Conservation (phyloP, 1,140 invertebrate genomes). For the Micrasema minimum region DNA sequence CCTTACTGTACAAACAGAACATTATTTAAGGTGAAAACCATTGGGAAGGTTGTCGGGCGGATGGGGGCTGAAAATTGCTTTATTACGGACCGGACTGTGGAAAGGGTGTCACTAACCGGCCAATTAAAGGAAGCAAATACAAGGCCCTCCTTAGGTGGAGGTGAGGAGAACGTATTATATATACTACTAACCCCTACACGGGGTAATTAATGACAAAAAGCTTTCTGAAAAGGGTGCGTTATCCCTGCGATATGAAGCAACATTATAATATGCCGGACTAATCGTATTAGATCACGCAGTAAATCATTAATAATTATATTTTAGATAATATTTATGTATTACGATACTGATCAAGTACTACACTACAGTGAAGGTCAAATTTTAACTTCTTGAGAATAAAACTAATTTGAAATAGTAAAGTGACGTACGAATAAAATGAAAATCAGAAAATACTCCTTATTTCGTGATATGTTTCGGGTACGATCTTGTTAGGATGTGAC, state of each 20-base stretch:
- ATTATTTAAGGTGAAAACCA: conserved; percentile 13
- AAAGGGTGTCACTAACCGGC: conserved; percentile 22
- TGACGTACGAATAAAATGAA: conserved; percentile 7
- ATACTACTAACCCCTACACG: background rate
- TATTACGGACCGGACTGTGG: conserved; percentile 14
- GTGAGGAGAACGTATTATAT: background rate
- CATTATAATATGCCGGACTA: background rate
- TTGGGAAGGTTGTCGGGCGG: background rate
- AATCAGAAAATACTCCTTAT: conserved; percentile 7
- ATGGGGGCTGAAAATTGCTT: conserved; percentile 1
- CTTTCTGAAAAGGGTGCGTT: conserved; percentile 8
- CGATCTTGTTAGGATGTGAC: conserved; percentile 33
- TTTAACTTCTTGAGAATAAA: too few relatives aligned
- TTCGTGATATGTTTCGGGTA: conserved; percentile 20
- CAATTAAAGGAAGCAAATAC: conserved; percentile 26
- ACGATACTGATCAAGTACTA: too few relatives aligned
- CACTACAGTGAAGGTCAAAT: too few relatives aligned
- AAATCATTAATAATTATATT: too few relatives aligned
- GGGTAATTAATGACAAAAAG: conserved; percentile 27
- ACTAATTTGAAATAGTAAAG: too few relatives aligned
- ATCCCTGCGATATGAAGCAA: background rate
- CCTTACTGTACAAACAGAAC: background rate
- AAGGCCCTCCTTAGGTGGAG: conserved; percentile 12
- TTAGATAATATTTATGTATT: too few relatives aligned
- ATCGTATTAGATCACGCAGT: background rate